Conservation (phyloP, 2,113 vertebrate genomes). For the Rhinoptilus africanus region DNA sequence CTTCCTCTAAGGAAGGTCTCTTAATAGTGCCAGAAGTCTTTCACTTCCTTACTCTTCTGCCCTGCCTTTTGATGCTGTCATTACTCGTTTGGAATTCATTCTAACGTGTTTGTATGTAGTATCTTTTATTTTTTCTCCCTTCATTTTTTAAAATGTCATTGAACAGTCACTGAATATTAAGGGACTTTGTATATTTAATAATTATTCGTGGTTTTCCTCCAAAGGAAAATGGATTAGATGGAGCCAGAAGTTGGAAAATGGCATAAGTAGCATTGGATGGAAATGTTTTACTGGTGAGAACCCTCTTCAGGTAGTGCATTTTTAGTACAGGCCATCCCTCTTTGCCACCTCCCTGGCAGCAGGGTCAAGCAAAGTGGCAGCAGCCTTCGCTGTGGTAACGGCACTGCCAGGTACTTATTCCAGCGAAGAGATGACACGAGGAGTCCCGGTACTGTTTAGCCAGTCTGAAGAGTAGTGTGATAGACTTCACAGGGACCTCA, state of each 20-base stretch:
- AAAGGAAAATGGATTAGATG: neutral
- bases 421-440: neutral
- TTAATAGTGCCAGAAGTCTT: neutral
- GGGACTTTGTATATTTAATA: neutral
- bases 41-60: neutral
- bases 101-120: neutral
- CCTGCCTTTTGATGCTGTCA: neutral
- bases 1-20: neutral
- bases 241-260: neutral
- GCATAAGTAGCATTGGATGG: neutral
- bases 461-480: neutral
- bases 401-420: neutral
- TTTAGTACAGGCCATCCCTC: accelerated
- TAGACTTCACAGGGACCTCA: neutral
- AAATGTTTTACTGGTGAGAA: neutral
- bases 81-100: neutral
- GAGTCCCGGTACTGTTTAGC: neutral
- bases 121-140: neutral
- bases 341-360: neutral
- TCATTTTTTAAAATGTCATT: neutral
- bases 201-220: neutral
- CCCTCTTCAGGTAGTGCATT: neutral
- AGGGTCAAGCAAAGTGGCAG: neutral
- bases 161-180: neutral
- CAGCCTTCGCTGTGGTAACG: neutral